Base-by-base conservation (phyloP, 2,888 invertebrate species). In the Ennomos fuscantarius region DNA sequence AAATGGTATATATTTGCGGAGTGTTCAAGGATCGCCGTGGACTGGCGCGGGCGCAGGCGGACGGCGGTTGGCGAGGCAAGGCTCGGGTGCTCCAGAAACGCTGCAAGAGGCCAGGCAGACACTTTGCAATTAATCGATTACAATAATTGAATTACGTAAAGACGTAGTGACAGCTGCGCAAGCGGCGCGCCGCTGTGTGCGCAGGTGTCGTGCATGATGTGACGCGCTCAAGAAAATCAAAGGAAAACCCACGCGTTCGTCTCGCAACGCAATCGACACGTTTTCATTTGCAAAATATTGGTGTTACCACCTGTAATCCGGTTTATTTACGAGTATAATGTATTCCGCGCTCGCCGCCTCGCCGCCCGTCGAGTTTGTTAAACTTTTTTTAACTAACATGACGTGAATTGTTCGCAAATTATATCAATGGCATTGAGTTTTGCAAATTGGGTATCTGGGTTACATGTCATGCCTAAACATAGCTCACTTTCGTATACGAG, bases 141-240 rank as follows among this genome's bases (percentile, higher is more conserved):
- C 78, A 86, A 82, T 86, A 86, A 85, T 82, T 83, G 75, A 81
- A 83, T 80, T 81, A 84, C 76, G 73, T 69, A 77, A 78, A 87
- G 88, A 87, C 89, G 87, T 82, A 81, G 80, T 68, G 81, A 77
- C 89, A 89, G 87, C 86, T 88, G 88, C 84, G 85, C 85, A 83
- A 83, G 84, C 87, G 81, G 65, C 77, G 64, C 61, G 70, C 65
- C 63, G 69, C 70, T 81, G 82, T 88, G 72, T 88, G 79, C 82
- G 80, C 89, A 89, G 86, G 83, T 89, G 89, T 65, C 68, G 52
- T 48, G 65, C 61, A 2, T 6, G 24, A 24, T 24, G 76, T 81
- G 81, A 80, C 81, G 80, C 71, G 74, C 74, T 82, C 78, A 78
- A 76, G 79, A 78, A 89, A 89, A 89, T 87, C 88, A 87, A 84